These are phyloP conservation scores for Eulemur mongoz DNA, from an alignment of 2,797 vertebrate genomes.

Conservation along the genomic window DNA sequence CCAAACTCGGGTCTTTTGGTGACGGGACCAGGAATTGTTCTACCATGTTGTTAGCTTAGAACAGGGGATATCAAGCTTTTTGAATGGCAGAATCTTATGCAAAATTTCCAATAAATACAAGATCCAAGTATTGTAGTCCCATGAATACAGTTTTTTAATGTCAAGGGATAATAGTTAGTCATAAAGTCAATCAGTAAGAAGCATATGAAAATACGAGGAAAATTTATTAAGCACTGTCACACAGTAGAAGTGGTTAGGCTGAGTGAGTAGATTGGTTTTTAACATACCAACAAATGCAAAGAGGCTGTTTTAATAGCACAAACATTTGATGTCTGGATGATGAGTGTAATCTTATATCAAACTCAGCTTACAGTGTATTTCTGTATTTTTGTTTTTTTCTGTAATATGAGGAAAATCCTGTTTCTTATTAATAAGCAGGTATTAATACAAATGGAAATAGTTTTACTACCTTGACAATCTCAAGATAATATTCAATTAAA, in stretches of 20 bases:
- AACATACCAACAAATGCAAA: neutral
- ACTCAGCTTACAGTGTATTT: neutral
- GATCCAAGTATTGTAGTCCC: neutral
- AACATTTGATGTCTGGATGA: neutral
- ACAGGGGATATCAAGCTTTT: neutral
- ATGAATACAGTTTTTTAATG: neutral
- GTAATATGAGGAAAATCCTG: neutral
- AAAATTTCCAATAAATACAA: conserved; percentile 5
- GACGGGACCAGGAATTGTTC: neutral
- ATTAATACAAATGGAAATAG: neutral
- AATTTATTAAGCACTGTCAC: neutral
- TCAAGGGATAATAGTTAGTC: neutral
- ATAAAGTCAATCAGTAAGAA: neutral
- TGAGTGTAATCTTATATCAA: neutral
- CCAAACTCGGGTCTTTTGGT: neutral
- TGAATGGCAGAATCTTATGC: neutral
- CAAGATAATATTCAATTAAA: neutral
- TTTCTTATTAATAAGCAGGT: neutral
- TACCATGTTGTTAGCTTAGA: neutral
- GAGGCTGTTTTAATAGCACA: neutral
- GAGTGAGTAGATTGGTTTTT: neutral
- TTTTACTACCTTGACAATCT: neutral
- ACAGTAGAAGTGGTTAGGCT: neutral
- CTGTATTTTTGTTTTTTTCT: neutral
- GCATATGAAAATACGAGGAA: neutral